Evolutionary conservation across 2,797 vertebrate species (phyloP).

Genomic region (Onychomys arenicola): DNA sequence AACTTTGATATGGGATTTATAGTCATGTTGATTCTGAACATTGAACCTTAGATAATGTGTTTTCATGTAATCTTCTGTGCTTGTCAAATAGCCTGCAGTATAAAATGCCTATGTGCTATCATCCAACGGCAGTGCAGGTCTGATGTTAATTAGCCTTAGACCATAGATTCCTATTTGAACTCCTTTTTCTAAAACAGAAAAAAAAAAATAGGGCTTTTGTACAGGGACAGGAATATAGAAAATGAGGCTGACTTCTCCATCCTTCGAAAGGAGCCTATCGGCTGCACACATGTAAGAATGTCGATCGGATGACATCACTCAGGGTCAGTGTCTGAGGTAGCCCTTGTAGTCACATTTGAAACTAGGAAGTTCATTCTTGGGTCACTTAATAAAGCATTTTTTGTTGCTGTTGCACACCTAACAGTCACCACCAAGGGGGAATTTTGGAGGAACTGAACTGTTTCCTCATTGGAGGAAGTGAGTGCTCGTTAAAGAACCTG

Average conservation of each 20-base stretch:
- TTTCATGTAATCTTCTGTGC: neutral
- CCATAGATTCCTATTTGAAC: conserved; percentile 30
- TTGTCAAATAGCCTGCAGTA: neutral
- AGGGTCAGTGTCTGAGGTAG: neutral
- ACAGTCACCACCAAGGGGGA: conserved; percentile 1
- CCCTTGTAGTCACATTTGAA: neutral
- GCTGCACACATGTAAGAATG: neutral
- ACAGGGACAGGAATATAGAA: neutral
- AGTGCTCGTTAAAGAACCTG: conserved; percentile 25
- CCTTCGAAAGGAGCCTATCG: neutral
- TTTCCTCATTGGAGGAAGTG: neutral
- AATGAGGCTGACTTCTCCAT: conserved; percentile 6
- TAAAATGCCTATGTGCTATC: neutral
- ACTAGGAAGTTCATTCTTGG: conserved; percentile 23
- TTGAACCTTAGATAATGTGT: conserved; percentile 31
- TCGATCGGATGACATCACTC: neutral
- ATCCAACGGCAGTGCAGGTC: neutral
- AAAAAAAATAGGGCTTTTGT: conserved; percentile 33
- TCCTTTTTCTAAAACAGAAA: neutral
- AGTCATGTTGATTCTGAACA: conserved; percentile 25
- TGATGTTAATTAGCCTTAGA: conserved; percentile 17
- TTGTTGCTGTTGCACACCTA: neutral
- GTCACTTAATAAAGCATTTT: conserved; percentile 24
- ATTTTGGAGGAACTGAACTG: conserved; percentile 62
- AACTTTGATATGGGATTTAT: neutral